These are phyloP conservation scores for Trachythela sp. DNA, from an alignment of 64 coral and sea anemone species.

Conservation along the genomic window DNA sequence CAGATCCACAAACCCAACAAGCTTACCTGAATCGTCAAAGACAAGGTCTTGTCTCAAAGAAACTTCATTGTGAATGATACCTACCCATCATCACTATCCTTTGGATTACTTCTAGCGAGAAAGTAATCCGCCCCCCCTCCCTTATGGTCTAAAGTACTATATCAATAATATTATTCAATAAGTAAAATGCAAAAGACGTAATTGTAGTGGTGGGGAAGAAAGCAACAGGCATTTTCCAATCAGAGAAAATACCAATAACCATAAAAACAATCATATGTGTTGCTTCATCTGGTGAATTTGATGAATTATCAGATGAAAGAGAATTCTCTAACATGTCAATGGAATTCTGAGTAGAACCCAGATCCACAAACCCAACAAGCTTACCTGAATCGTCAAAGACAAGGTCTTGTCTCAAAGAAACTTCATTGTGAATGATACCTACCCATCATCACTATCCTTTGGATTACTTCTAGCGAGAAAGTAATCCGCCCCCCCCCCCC, in stretches of 20 bases:
- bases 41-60: constrained; percentile 33
- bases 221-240: constrained; percentile 48
- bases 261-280: constrained; percentile 55
- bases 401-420: constrained; percentile 32
- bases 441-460: constrained; percentile 18
- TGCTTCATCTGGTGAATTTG: too few species aligned
- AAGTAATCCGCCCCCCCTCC: too few species aligned
- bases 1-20: constrained; percentile 42
- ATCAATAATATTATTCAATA: neutral
- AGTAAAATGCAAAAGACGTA: constrained; percentile 15
- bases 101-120: neutral
- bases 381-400: constrained; percentile 43
- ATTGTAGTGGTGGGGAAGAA: constrained; percentile 41
- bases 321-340: constrained; percentile 25
- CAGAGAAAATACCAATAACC: constrained; percentile 45
- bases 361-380: constrained; percentile 41
- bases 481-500: too few species aligned
- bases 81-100: constrained; percentile 26
- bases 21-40: constrained; percentile 37
- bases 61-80: constrained; percentile 43
- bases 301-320: constrained; percentile 11
- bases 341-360: constrained; percentile 25
- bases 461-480: constrained; percentile 22
- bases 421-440: constrained; percentile 40
- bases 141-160: too few species aligned